Percentiles rank a stretch among this genome's conserved stretches.
These are phyloP conservation scores for Aurelia aurita DNA, from an alignment of 30 jellyfish, hydroid and myxozoan species.

Conservation along the genomic window DNA sequence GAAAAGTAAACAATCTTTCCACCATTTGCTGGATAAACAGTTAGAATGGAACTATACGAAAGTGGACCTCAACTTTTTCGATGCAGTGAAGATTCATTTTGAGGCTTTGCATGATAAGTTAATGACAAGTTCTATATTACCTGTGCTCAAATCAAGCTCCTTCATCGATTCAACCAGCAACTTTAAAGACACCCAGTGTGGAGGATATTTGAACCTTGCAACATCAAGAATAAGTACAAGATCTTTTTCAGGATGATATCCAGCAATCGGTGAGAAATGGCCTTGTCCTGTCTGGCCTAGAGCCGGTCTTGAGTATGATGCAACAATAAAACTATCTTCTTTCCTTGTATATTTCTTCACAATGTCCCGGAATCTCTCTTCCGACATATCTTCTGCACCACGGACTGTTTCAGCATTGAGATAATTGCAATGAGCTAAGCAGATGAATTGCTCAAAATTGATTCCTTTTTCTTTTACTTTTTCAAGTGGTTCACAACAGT, in stretches of 20 bases:
- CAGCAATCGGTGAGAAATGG: slow-evolving; percentile 93
- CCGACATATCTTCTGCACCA: slow-evolving; percentile 44
- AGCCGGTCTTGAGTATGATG: slow-evolving; percentile 75
- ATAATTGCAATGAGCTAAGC: slow-evolving; percentile 81
- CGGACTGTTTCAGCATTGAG: slow-evolving; percentile 68
- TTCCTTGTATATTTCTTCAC: slow-evolving; percentile 49
- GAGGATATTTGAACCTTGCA: slow-evolving; percentile 93
- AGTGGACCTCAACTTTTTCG: too few species aligned
- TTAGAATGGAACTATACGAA: too few species aligned
- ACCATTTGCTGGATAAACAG: too few species aligned
- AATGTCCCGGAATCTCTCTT: slow-evolving; percentile 62
- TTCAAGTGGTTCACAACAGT: slow-evolving; percentile 85
- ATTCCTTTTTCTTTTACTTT: slow-evolving; percentile 77
- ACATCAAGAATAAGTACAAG: slow-evolving; percentile 79
- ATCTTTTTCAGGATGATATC: slow-evolving; percentile 79
- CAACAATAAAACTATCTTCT: slow-evolving; percentile 56
- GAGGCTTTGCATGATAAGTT: too few species aligned
- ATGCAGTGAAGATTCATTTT: too few species aligned
- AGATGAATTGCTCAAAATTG: slow-evolving; percentile 83
- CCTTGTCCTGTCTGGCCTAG: slow-evolving; percentile 89
- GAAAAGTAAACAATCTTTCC: too few species aligned
- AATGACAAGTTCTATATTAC: too few species aligned
- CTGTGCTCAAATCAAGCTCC: slow-evolving; percentile 77
- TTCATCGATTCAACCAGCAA: slow-evolving; percentile 79
- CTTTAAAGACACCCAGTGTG: slow-evolving; percentile 85